Evolutionary conservation across 2,113 vertebrate species (phyloP).

Genomic region (Alaudala cheleensis): DNA sequence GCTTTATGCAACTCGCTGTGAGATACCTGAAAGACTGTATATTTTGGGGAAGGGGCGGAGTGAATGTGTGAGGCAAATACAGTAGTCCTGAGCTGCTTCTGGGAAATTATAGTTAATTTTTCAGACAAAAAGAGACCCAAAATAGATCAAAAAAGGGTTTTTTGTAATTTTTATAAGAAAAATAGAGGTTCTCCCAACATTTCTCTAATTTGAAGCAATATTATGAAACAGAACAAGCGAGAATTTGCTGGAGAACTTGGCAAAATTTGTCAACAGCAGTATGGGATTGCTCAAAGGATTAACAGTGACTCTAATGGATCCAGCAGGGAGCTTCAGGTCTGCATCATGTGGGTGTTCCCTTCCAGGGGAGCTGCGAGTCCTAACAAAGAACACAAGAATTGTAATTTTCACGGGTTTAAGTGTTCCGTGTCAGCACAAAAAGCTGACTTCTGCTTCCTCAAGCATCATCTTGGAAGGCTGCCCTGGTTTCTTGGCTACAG

Average conservation of each 20-base stretch:
- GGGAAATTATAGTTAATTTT: not conserved
- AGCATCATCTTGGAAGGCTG: not conserved
- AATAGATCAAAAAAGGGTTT: not conserved
- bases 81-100: not conserved
- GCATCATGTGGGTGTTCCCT: rapidly evolving
- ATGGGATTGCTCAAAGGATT: not conserved
- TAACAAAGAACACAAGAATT: not conserved
- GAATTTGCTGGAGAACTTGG: not conserved
- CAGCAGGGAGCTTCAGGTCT: not conserved
- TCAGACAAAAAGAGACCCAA: not conserved
- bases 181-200: not conserved
- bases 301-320: not conserved
- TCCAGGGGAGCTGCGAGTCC: not conserved
- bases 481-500: not conserved
- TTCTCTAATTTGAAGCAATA: not conserved
- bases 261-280: not conserved
- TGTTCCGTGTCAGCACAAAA: not conserved
- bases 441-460: not conserved
- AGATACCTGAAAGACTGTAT: not conserved
- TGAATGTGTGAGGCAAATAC: not conserved
- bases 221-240: not conserved
- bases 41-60: not conserved
- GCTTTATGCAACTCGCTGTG: not conserved
- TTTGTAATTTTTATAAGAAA: not conserved
- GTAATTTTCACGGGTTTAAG: not conserved